Percentiles rank a stretch among this genome's conserved stretches.
These are phyloP conservation scores for Sinocyclocheilus anophthalmus DNA, from an alignment of 2,113 vertebrate species.

Conservation along the genomic window DNA sequence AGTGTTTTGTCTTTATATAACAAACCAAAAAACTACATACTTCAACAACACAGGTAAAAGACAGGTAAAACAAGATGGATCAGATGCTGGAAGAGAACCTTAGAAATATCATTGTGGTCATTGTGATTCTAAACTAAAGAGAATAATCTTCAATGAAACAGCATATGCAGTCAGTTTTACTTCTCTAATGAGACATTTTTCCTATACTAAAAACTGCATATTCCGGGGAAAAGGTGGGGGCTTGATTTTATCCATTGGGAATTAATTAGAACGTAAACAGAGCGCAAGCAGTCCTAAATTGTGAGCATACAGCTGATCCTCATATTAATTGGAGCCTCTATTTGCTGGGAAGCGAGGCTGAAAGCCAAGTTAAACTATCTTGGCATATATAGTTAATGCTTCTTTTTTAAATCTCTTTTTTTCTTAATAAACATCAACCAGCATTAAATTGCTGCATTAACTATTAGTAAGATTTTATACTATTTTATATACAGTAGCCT, in stretches of 20 bases:
- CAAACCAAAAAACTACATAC: not conserved
- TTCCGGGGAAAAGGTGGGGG: not conserved
- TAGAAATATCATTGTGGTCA: not conserved
- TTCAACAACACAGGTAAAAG: slow-evolving; percentile 6
- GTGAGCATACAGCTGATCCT: not conserved
- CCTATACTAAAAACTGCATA: not conserved
- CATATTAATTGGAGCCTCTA: not conserved
- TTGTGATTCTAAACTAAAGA: not conserved
- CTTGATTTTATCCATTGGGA: not conserved
- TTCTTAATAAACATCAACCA: not conserved
- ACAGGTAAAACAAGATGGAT: slow-evolving; percentile 29
- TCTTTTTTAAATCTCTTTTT: not conserved
- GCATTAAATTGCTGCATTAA: not conserved
- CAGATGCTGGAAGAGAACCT: not conserved
- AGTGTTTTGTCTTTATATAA: not conserved
- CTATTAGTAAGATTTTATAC: not conserved
- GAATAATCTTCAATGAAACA: not conserved
- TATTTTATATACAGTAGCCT: not conserved
- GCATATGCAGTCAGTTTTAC: not conserved
- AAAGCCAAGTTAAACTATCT: not conserved
- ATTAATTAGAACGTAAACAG: not conserved
- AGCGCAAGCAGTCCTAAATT: not conserved
- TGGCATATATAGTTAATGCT: not conserved
- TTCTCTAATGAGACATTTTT: not conserved
- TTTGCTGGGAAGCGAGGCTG: not conserved